These are phyloP conservation scores for Ichneumoninae sp. DNA, from an alignment of 2,888 invertebrate species.

Conservation along the genomic window DNA sequence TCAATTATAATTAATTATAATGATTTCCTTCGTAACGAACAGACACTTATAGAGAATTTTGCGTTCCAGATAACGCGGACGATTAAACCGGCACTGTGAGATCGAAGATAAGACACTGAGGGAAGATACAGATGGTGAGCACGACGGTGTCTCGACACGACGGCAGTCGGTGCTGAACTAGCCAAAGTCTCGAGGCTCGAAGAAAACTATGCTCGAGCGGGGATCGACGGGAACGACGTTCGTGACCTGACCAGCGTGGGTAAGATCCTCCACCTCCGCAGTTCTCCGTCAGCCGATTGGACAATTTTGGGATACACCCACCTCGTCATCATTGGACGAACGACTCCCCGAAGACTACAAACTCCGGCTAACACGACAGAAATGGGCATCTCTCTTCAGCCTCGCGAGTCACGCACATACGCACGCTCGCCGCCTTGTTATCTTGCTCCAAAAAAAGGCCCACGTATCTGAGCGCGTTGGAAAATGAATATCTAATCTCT, in stretches of 20 bases:
- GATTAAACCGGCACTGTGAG: constrained; percentile 36
- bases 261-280: constrained; percentile 63
- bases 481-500: constrained; percentile 18
- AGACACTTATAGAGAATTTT: constrained; percentile 44
- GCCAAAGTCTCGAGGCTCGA: constrained; percentile 7
- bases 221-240: constrained; percentile 19
- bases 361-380: constrained; percentile 17
- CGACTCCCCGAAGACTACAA: constrained; percentile 37
- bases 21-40: constrained; percentile 3
- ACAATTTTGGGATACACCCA: constrained; percentile 59
- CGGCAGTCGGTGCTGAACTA: constrained; percentile 61
- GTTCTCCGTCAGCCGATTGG: constrained; percentile 53
- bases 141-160: constrained; percentile 49
- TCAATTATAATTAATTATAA: neutral
- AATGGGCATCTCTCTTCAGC: constrained; percentile 17
- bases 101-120: constrained; percentile 5
- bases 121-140: constrained; percentile 10
- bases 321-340: constrained; percentile 54
- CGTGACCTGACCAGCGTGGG: constrained; percentile 49
- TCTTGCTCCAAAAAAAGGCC: constrained; percentile 4
- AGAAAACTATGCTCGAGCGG: neutral
- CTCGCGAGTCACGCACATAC: constrained; percentile 10
- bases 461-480: constrained; percentile 12
- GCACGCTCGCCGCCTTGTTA: neutral
- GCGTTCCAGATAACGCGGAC: constrained; percentile 8